These are phyloP conservation scores for Panthera leo DNA, from an alignment of 2,113 vertebrate species.

Conservation along the genomic window DNA sequence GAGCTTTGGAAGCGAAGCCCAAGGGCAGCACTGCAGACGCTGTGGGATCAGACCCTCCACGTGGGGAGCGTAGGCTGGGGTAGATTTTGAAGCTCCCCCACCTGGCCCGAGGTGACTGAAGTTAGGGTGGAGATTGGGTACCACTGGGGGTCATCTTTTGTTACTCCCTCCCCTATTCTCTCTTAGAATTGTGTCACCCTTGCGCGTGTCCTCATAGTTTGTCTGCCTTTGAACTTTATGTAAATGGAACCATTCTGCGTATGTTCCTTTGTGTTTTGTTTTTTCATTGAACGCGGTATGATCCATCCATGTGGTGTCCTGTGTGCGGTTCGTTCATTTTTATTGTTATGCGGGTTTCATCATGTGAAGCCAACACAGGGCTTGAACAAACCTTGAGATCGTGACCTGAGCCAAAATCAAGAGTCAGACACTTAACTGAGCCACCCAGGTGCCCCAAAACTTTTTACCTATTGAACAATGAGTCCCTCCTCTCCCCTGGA, in stretches of 20 bases:
- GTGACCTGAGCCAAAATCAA: too few species aligned
- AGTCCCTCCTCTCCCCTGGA: background rate
- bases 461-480: background rate
- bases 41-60: background rate
- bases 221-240: background rate
- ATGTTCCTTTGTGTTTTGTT: background rate
- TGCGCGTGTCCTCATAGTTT: background rate
- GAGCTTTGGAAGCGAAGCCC: background rate
- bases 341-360: background rate
- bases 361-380: too few species aligned
- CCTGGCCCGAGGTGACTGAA: background rate
- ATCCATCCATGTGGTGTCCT: background rate
- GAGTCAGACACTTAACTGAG: too few species aligned
- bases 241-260: background rate
- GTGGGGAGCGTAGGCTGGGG: accelerated
- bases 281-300: background rate
- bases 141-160: background rate
- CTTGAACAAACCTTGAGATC: too few species aligned
- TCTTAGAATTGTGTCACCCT: too few species aligned
- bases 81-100: background rate
- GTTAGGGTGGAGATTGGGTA: background rate
- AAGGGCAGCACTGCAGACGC: background rate
- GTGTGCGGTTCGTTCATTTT: background rate
- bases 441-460: too few species aligned
- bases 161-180: background rate